These are phyloP conservation scores for Plecturocebus donacophilus DNA, from an alignment of 2,113 vertebrate species.

Conservation along the genomic window DNA sequence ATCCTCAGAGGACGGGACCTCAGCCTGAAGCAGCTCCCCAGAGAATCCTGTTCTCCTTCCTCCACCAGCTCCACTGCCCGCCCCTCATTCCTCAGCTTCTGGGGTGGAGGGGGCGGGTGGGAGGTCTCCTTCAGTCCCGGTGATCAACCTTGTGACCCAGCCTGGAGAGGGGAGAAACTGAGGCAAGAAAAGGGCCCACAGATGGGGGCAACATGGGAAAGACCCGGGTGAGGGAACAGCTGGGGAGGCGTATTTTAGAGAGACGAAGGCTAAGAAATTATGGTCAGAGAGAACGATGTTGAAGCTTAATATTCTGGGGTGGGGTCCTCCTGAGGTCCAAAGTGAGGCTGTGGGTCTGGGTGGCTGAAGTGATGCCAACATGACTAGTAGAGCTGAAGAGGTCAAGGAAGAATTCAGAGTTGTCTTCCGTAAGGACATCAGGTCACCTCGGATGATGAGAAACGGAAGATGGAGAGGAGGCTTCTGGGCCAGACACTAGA, in stretches of 20 bases:
- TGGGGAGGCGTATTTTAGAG: background rate
- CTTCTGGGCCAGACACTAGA: background rate
- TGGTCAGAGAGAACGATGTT: too few relatives aligned
- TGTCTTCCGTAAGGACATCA: accelerated
- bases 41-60: background rate
- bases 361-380: background rate
- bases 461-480: background rate
- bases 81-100: background rate
- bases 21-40: background rate
- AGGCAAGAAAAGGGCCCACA: accelerated
- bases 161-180: too few relatives aligned
- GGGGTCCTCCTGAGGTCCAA: too few relatives aligned
- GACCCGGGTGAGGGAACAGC: background rate
- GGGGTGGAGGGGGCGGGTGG: accelerated
- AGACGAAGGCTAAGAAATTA: background rate
- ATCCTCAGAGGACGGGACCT: background rate
- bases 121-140: accelerated
- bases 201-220: background rate
- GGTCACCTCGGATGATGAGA: accelerated
- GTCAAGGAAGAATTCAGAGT: accelerated
- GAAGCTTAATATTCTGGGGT: background rate
- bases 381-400: accelerated
- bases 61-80: background rate
- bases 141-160: accelerated
- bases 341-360: background rate